These are phyloP conservation scores for Erynnis tages DNA, from an alignment of 2,888 invertebrate genomes.

Conservation along the genomic window DNA sequence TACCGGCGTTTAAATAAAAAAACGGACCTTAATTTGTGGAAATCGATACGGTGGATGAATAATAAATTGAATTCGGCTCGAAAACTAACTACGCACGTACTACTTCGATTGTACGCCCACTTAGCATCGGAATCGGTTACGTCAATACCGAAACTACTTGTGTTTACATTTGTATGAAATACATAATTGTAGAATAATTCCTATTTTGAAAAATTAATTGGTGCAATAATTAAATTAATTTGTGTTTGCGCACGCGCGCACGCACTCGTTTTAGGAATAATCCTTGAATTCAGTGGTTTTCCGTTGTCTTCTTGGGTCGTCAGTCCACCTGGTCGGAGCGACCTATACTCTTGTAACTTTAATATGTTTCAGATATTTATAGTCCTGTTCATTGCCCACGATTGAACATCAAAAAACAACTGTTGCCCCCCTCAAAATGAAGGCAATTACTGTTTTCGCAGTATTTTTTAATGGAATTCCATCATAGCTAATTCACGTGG, in stretches of 20 bases:
- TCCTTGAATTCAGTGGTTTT: no score
- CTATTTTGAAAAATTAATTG: not conserved
- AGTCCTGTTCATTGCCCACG: no score
- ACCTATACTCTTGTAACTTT: no score
- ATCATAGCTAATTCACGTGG: no score
- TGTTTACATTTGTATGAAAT: not conserved
- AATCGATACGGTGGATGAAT: constrained; percentile 55
- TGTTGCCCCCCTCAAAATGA: no score
- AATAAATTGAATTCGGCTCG: constrained; percentile 39
- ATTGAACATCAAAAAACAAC: no score
- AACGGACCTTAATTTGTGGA: constrained; percentile 39
- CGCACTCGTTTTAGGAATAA: no score
- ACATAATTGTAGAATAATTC: not conserved
- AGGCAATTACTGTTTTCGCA: no score
- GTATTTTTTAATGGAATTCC: no score
- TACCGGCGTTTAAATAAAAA: constrained; percentile 35
- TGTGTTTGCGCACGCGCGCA: not conserved
- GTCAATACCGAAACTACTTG: not conserved
- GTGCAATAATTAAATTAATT: not conserved
- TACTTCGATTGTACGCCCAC: constrained; percentile 21
- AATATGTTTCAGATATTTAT: no score
- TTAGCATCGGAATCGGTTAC: constrained; percentile 2
- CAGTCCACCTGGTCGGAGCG: no score
- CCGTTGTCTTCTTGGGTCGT: no score
- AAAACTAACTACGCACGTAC: constrained; percentile 26